Conservation (phyloP, 2,113 vertebrate genomes). For the cattle (Bos taurus) region DNA sequence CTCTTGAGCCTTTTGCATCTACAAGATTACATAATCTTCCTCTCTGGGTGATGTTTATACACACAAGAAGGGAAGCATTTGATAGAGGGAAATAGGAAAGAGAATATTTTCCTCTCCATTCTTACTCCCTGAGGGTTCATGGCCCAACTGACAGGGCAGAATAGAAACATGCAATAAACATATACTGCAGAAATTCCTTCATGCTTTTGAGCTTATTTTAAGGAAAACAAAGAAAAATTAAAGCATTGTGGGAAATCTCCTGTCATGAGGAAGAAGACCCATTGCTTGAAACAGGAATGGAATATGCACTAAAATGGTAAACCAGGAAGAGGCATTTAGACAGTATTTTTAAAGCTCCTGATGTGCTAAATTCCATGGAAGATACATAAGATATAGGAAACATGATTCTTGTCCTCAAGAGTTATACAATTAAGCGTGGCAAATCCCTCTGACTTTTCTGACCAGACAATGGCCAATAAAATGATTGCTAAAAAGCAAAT, state of each 20-base stretch:
- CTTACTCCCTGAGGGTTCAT: neutral
- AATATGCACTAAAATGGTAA: neutral
- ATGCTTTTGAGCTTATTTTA: neutral
- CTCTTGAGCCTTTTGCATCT: neutral
- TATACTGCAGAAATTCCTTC: neutral
- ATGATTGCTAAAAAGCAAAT: neutral
- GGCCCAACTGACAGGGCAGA: fast-evolving
- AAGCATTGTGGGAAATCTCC: neutral
- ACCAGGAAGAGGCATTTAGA: neutral
- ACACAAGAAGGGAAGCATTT: neutral
- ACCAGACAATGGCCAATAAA: neutral
- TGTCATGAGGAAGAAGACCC: neutral
- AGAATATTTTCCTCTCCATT: neutral
- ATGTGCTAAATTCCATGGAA: neutral
- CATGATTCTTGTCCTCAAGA: neutral
- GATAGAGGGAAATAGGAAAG: neutral
- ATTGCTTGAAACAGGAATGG: neutral
- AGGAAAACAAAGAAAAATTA: neutral
- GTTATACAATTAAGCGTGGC: neutral
- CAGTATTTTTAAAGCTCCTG: neutral
- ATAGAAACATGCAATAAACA: neutral
- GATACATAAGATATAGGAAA: neutral
- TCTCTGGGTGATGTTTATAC: neutral
- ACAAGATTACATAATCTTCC: neutral
- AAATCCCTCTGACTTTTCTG: neutral